Conservation (phyloP, 2,113 vertebrate species). For the Corynorhinus townsendii region DNA sequence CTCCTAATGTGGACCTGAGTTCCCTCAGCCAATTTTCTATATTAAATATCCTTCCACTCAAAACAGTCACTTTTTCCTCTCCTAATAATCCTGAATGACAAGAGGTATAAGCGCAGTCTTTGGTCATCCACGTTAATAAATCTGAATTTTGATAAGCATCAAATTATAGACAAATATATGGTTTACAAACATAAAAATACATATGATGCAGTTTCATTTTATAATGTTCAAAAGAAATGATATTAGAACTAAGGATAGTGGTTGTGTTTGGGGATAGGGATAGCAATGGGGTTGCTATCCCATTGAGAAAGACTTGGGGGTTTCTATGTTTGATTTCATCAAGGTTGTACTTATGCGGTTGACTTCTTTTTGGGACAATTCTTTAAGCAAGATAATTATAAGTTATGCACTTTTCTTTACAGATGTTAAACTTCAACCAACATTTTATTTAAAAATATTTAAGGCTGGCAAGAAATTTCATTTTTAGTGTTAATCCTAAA, state of each 20-base stretch:
- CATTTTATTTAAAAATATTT: neutral
- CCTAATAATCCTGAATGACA: neutral
- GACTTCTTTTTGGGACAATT: neutral
- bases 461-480: neutral
- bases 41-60: neutral
- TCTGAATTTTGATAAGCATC: neutral
- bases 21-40: neutral
- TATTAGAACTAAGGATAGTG: neutral
- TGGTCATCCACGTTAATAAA: neutral
- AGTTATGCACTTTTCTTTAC: neutral
- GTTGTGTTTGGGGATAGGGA: neutral
- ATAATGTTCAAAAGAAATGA: neutral
- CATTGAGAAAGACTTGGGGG: neutral
- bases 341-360: neutral
- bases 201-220: neutral
- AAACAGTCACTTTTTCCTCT: neutral
- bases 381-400: neutral
- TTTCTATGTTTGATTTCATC: neutral
- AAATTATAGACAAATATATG: neutral
- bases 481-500: neutral
- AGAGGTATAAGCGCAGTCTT: neutral
- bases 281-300: neutral
- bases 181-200: neutral
- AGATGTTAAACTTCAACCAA: neutral
- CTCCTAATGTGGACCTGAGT: neutral